phyloP scores from a whole-genome alignment of 1,140 invertebrate species.

The Oreohelix idahoensis region DNA sequence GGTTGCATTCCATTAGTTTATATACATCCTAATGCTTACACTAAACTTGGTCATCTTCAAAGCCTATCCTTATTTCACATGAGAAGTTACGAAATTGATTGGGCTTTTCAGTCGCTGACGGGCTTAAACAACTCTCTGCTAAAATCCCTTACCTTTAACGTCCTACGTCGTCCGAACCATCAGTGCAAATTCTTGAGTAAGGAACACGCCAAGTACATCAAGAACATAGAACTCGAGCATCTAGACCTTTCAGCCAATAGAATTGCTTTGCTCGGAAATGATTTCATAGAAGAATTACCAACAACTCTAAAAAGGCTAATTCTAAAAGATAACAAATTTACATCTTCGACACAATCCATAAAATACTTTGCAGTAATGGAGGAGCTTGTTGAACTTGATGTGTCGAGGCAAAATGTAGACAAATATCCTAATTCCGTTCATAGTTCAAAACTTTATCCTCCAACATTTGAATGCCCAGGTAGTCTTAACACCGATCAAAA shows the following conservation, averaged over 20 bases:
- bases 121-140: neutral
- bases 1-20: neutral
- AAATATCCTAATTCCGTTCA: no score
- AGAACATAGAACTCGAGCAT: neutral
- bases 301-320: neutral
- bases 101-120: neutral
- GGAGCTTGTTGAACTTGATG: neutral
- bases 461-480: no score
- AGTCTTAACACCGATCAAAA: no score
- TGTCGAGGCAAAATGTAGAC: neutral
- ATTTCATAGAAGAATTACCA: neutral
- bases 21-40: neutral
- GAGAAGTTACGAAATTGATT: neutral
- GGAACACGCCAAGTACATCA: constrained; percentile 1
- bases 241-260: neutral
- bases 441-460: no score
- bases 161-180: neutral
- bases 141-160: neutral
- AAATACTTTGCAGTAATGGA: neutral
- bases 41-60: neutral
- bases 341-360: neutral
- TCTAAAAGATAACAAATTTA: neutral
- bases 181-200: neutral
- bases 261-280: constrained; percentile 1
- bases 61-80: neutral